phyloP scores from a whole-genome alignment of 1,140 invertebrate genomes.

The Magallana gigas region DNA sequence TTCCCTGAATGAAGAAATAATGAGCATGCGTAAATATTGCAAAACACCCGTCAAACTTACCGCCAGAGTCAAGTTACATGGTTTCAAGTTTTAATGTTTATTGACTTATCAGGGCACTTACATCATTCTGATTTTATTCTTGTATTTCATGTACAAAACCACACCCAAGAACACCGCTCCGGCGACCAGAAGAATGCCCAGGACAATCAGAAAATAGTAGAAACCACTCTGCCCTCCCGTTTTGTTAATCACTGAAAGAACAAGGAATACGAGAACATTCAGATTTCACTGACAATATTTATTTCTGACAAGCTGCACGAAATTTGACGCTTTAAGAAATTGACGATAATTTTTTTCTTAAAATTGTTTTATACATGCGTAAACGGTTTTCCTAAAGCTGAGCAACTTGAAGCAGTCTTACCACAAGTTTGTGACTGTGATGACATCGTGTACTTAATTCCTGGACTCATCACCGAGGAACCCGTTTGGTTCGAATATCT shows the following conservation, averaged over 20 bases:
- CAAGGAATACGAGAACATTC: background rate
- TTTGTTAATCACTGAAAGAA: background rate
- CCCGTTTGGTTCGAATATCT: background rate
- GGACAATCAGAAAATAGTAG: conserved; percentile 26
- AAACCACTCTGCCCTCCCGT: background rate
- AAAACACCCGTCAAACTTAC: too few relatives aligned
- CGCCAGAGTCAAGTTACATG: too few relatives aligned
- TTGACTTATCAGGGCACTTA: background rate
- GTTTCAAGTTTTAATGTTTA: too few relatives aligned
- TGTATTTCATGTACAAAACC: background rate
- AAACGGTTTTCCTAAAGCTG: too few relatives aligned
- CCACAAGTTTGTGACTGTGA: conserved; percentile 8
- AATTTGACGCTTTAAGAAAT: background rate
- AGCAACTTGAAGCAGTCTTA: background rate
- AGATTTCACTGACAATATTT: too few relatives aligned
- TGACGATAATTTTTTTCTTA: background rate
- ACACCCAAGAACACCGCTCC: background rate
- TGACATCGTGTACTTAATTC: conserved; percentile 34
- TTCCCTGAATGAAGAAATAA: conserved; percentile 24
- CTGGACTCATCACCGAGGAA: background rate
- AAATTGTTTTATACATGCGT: background rate
- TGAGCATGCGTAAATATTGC: too few relatives aligned
- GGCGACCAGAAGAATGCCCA: conserved; percentile 1
- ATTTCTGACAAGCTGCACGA: background rate
- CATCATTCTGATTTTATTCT: conserved; percentile 38